Evolutionary conservation across 2,888 invertebrate genomes (phyloP).

Genomic region (Pinctada fucata): DNA sequence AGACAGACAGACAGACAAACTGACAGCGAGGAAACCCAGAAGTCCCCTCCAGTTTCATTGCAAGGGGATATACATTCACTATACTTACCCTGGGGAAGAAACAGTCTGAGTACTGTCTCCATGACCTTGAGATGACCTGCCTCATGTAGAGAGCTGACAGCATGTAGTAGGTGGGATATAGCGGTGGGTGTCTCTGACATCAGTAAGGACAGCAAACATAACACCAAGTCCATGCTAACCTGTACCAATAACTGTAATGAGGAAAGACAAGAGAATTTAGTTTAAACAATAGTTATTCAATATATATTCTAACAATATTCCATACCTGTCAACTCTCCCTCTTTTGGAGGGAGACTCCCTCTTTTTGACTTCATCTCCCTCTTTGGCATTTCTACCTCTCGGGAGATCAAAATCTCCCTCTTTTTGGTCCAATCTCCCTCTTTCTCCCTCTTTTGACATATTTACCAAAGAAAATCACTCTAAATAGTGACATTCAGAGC

Average conservation of each 20-base stretch:
- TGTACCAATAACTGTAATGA: constrained; percentile 65
- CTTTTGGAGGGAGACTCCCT: too few relatives aligned
- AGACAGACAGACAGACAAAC: too few relatives aligned
- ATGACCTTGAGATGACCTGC: constrained; percentile 58
- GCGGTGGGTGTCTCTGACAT: constrained; percentile 68
- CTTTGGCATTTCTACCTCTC: too few relatives aligned
- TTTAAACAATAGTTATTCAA: background rate
- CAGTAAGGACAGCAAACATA: constrained; percentile 67
- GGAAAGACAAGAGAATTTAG: background rate
- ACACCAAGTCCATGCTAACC: constrained; percentile 65
- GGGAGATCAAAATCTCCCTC: too few relatives aligned
- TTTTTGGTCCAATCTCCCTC: too few relatives aligned
- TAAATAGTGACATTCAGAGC: too few relatives aligned
- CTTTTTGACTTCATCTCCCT: too few relatives aligned
- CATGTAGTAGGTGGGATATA: constrained; percentile 67
- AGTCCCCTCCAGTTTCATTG: too few relatives aligned
- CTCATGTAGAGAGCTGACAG: constrained; percentile 64
- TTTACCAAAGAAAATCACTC: too few relatives aligned
- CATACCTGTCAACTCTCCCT: background rate
- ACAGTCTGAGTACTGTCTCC: constrained; percentile 65
- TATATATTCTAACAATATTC: background rate
- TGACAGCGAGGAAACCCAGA: too few relatives aligned
- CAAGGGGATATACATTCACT: too few relatives aligned
- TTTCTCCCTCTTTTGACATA: too few relatives aligned
- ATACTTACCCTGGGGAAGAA: constrained; percentile 67